A percentile compares a stretch with the other conserved stretches of the same genome.
These are phyloP conservation scores for Meteorus cinctellus DNA, from an alignment of 2,888 invertebrate species.

Conservation along the genomic window DNA sequence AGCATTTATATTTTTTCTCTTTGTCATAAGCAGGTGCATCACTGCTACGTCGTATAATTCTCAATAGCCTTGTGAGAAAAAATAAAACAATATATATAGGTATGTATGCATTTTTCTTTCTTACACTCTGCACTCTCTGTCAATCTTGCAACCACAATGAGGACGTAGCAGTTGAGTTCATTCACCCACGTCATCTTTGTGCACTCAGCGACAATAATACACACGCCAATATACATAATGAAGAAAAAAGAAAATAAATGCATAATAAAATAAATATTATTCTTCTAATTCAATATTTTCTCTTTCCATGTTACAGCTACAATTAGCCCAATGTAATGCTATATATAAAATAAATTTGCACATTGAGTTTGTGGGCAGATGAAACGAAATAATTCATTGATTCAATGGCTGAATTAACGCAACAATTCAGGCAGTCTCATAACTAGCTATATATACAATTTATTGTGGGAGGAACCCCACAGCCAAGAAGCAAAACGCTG, in stretches of 20 bases:
- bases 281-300: not conserved
- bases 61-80: not conserved
- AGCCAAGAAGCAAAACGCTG: not conserved
- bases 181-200: slow-evolving; percentile 6
- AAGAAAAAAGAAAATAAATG: not conserved
- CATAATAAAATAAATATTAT: not conserved
- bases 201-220: not conserved
- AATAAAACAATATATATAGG: slow-evolving; percentile 3
- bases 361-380: not conserved
- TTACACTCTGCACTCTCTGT: not conserved
- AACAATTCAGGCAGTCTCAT: not conserved
- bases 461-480: not conserved
- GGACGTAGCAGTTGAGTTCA: not conserved
- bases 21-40: not conserved
- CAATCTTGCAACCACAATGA: not conserved
- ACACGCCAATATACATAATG: not conserved
- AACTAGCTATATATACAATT: not conserved
- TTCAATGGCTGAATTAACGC: slow-evolving; percentile 2
- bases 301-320: not conserved
- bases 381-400: not conserved
- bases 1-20: not conserved
- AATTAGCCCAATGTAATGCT: not conserved
- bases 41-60: not conserved
- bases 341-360: not conserved
- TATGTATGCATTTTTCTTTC: not conserved